Evolutionary conservation across 2,888 invertebrate genomes (phyloP).

Genomic region (Drosophila ustulata): DNA sequence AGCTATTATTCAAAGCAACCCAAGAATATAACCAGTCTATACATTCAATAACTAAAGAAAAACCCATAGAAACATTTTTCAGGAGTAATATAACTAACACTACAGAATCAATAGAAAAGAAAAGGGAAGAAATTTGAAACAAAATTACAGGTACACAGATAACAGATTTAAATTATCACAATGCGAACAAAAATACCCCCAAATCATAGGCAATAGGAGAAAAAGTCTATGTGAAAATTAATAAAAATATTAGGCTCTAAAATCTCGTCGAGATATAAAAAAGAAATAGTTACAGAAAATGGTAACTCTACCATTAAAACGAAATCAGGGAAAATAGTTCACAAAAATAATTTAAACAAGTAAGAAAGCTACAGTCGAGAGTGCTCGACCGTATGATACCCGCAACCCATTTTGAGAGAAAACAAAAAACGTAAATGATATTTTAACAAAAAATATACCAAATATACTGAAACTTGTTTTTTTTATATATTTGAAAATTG

Average conservation of each 20-base stretch:
- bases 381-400: too few species aligned
- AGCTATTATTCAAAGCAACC: conserved; percentile 1
- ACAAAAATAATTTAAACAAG: conserved; percentile 12
- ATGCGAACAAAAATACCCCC: too few species aligned
- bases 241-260: too few species aligned
- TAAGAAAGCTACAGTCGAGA: too few species aligned
- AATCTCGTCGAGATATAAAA: conserved; percentile 7
- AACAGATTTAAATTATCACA: background rate
- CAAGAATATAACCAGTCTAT: conserved; percentile 17
- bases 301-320: conserved; percentile 11
- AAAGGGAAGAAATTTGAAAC: background rate
- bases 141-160: background rate
- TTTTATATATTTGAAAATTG: too few species aligned
- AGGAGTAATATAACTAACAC: background rate
- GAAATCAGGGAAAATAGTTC: conserved; percentile 6
- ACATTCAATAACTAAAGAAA: background rate
- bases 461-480: too few species aligned
- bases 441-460: too few species aligned
- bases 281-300: conserved; percentile 15
- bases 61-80: too few species aligned
- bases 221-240: too few species aligned
- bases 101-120: conserved; percentile 2
- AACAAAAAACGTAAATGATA: too few species aligned
- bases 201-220: too few species aligned
- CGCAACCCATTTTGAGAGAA: too few species aligned